These are phyloP conservation scores for Acanthurus tractus DNA, from an alignment of 2,797 vertebrate species.

Conservation along the genomic window DNA sequence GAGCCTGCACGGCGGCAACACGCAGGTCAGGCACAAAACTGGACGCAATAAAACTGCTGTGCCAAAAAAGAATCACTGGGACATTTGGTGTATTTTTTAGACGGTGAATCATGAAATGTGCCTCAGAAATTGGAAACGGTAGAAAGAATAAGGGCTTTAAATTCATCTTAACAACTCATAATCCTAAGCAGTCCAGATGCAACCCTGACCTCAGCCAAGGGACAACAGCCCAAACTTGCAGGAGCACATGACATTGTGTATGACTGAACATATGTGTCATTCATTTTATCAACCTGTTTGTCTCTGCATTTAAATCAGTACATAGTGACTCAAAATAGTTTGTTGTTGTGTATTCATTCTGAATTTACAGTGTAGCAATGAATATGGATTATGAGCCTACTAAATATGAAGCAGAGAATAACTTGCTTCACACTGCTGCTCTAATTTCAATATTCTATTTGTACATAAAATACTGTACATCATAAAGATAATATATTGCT, in stretches of 20 bases:
- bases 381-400: constrained; percentile 14
- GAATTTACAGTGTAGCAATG: neutral
- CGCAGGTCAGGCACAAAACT: constrained; percentile 16
- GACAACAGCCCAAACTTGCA: constrained; percentile 20
- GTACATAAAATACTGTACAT: neutral
- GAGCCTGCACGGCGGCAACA: constrained; percentile 9
- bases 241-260: constrained; percentile 2
- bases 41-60: constrained; percentile 7
- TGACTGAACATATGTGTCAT: constrained; percentile 17
- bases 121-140: constrained; percentile 23
- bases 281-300: constrained; percentile 9
- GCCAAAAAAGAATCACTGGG: neutral
- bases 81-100: constrained; percentile 12
- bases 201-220: constrained; percentile 31
- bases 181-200: constrained; percentile 25
- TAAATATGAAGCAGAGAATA: neutral
- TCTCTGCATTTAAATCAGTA: constrained; percentile 1
- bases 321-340: neutral
- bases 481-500: neutral
- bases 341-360: neutral
- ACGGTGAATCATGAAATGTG: neutral
- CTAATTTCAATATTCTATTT: neutral
- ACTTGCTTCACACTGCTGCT: neutral
- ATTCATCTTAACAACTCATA: constrained; percentile 5
- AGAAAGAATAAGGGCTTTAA: constrained; percentile 8